Base-by-base conservation (phyloP, 1,140 invertebrate genomes). In the Polypedilum vanderplanki region DNA sequence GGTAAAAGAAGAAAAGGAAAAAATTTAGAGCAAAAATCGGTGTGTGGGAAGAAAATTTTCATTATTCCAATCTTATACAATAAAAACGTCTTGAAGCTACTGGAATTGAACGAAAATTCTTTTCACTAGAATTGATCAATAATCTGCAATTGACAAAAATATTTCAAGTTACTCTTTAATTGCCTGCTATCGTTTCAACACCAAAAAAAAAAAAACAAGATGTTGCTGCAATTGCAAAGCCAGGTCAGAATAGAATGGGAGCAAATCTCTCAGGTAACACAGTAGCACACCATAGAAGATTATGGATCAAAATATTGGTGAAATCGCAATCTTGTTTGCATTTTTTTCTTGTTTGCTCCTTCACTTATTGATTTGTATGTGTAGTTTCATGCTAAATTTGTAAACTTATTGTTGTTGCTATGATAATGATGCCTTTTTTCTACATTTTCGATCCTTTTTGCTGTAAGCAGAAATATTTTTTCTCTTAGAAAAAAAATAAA, bases 321-420 rank as follows among this genome's bases (percentile, higher is more conserved):
- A 12, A 57, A 70, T 18, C 20, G 18, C 9, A 70, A 70, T 70
- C 20, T 70, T 22, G 65, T 70, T 70, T 57, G 46, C 46, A 57
- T 57, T 57, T 57, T 46, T 46, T 57, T 57, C 3, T 12, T 57
- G 46, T 57, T 57, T 12, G 12, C n/a, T 57, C 12, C n/a, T 57
- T 57, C 46, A 33, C 24, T 33, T 33, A 33, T 33, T 33, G 24
- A 33, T 33, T 33, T 33, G 24, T 33, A 33, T 33, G 10, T 57
- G 46, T 57, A 57, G 46, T 57, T 70, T 70, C 65, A 70, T 70
- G 65, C 17, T 70, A 70, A 70, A 70, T 70, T 70, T 70, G 65
- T 22, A 70, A 70, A 70, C 8, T 70, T 18, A 70, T 70, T 70
- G 65, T 70, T 70, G 18, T 70, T 70, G 65, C n/a, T 18, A 70